These are phyloP conservation scores for Plecturocebus donacophilus DNA, from an alignment of 2,113 vertebrate genomes.

Conservation along the genomic window DNA sequence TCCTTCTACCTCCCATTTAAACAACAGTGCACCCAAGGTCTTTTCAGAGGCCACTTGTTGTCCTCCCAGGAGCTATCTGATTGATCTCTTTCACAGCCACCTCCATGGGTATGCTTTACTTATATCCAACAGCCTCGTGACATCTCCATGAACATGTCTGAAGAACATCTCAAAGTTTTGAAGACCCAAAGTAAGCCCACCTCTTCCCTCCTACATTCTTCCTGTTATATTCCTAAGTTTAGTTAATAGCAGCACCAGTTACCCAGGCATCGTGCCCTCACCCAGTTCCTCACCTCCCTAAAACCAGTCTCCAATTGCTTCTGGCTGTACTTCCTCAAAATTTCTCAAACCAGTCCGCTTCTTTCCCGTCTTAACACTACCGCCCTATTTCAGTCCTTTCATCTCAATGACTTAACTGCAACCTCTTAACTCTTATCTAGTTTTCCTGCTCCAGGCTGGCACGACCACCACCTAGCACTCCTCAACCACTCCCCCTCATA, in stretches of 20 bases:
- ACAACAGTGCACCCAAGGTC: neutral
- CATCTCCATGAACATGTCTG: neutral
- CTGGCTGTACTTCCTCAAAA: neutral
- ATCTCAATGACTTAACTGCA: neutral
- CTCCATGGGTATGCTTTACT: neutral
- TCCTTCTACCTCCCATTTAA: neutral
- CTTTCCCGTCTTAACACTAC: neutral
- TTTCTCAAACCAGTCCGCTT: neutral
- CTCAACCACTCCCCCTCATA: neutral
- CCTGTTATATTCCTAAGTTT: neutral
- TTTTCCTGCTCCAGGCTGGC: neutral
- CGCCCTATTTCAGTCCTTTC: neutral
- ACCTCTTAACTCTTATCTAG: neutral
- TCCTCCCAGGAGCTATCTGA: neutral
- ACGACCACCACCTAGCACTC: too few relatives aligned
- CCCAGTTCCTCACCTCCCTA: neutral
- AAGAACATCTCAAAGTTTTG: neutral
- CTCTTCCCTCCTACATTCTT: neutral
- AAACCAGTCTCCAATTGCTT: neutral
- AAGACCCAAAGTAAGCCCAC: neutral
- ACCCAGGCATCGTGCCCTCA: neutral
- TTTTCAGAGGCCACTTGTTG: neutral
- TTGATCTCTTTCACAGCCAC: neutral
- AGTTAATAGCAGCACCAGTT: neutral
- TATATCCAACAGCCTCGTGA: neutral